These are phyloP conservation scores for Drosophila arizonae DNA, from an alignment of 1,140 invertebrate genomes.

Conservation along the genomic window DNA sequence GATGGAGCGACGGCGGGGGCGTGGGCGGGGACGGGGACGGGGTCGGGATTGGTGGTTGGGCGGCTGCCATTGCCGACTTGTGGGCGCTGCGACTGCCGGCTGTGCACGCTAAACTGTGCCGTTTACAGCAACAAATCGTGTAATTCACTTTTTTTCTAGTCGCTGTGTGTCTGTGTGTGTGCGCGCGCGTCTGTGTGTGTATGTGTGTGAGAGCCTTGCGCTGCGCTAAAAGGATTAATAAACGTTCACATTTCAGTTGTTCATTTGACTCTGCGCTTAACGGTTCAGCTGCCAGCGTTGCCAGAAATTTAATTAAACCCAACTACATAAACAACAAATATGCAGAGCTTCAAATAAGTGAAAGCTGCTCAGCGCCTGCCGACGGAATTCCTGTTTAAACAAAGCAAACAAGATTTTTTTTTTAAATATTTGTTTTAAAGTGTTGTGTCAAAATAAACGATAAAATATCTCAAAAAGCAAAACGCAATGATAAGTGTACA, in stretches of 20 bases:
- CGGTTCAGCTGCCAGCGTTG: slow-evolving; percentile 67
- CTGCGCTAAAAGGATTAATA: slow-evolving; percentile 81
- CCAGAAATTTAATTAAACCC: slow-evolving; percentile 41
- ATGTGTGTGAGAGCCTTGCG: slow-evolving; percentile 40
- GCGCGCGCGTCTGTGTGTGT: slow-evolving; percentile 23
- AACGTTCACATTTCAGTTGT: slow-evolving; percentile 78
- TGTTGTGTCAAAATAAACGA: neutral
- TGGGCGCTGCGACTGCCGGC: slow-evolving; percentile 35
- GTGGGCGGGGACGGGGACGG: neutral
- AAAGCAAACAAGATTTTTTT: neutral
- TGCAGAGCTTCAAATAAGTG: slow-evolving; percentile 18
- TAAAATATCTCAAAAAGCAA: neutral
- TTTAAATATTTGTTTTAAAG: neutral
- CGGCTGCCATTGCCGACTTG: slow-evolving; percentile 34
- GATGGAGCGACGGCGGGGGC: too few relatives aligned
- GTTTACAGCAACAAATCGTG: slow-evolving; percentile 79
- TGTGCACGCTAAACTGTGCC: slow-evolving; percentile 72
- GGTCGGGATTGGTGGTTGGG: neutral
- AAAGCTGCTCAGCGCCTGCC: slow-evolving; percentile 4
- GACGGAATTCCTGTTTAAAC: slow-evolving; percentile 1
- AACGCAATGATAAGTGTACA: slow-evolving; percentile 82
- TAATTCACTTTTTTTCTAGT: slow-evolving; percentile 62
- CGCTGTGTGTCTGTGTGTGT: neutral
- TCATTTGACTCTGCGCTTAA: slow-evolving; percentile 79
- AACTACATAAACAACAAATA: slow-evolving; percentile 18